These are phyloP conservation scores for Argyrosomus regius DNA, from an alignment of 2,797 vertebrate species.

Conservation along the genomic window DNA sequence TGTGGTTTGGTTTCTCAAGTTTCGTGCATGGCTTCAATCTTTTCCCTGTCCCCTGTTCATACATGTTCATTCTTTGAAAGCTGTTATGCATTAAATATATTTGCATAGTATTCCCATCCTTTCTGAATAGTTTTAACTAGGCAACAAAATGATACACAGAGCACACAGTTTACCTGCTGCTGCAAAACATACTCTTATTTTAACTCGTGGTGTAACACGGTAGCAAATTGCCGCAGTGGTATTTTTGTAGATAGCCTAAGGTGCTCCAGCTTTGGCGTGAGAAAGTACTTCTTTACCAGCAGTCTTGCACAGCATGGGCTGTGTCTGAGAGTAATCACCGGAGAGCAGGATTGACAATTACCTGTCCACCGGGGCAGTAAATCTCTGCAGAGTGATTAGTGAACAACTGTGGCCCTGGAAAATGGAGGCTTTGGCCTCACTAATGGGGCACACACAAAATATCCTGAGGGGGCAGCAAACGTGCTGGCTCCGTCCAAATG, in stretches of 20 bases:
- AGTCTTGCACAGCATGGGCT: conserved; percentile 39
- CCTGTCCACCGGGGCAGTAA: conserved; percentile 71
- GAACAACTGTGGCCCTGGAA: conserved; percentile 65
- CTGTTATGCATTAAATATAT: neutral
- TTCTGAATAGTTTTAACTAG: neutral
- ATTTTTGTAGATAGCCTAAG: conserved; percentile 49
- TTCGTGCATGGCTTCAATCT: conserved; percentile 1
- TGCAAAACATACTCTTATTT: conserved; percentile 19
- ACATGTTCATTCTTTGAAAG: conserved; percentile 6
- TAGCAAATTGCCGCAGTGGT: conserved; percentile 16
- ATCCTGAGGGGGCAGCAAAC: conserved; percentile 62
- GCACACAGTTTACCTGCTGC: conserved; percentile 5
- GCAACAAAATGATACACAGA: neutral
- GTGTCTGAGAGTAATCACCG: conserved; percentile 65
- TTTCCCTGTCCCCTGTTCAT: conserved; percentile 3
- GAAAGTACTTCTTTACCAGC: conserved; percentile 60
- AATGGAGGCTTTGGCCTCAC: conserved; percentile 55
- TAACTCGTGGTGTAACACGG: neutral
- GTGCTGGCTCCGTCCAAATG: conserved; percentile 30
- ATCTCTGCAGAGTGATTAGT: conserved; percentile 70
- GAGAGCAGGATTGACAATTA: conserved; percentile 74
- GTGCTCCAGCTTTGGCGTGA: conserved; percentile 60
- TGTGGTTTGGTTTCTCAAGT: conserved; percentile 49
- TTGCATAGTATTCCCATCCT: neutral
- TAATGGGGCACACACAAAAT: conserved; percentile 55